phyloP scores from a whole-genome alignment of 2,888 invertebrate genomes.

The Lithosia quadra region DNA sequence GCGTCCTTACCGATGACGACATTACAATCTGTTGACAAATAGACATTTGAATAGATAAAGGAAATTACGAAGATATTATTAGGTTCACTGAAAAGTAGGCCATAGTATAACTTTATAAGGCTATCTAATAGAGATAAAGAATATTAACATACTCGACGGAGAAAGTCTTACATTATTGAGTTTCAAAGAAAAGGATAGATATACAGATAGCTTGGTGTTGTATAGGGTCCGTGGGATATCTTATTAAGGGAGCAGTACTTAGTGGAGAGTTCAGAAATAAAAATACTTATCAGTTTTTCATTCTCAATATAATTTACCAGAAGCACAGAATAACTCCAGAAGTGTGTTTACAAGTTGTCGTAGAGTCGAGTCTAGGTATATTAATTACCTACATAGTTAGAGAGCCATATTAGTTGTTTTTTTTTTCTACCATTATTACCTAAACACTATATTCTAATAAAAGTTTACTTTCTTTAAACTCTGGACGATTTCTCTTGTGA shows the following conservation, averaged over 20 bases:
- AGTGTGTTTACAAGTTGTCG: not conserved
- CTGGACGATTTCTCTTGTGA: too few relatives aligned
- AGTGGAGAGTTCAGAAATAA: not conserved
- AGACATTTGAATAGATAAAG: constrained; percentile 11
- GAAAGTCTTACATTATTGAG: not conserved
- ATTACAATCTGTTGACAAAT: constrained; percentile 74
- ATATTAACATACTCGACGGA: not conserved
- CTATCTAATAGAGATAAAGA: not conserved
- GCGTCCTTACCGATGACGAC: constrained; percentile 82
- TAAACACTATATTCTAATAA: not conserved
- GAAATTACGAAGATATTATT: constrained; percentile 18
- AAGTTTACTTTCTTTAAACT: not conserved
- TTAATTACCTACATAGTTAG: not conserved
- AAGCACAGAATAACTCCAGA: too few relatives aligned
- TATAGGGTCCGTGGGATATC: not conserved
- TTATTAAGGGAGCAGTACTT: not conserved
- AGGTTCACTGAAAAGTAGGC: constrained; percentile 35
- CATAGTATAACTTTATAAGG: constrained; percentile 8
- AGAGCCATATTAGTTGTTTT: not conserved
- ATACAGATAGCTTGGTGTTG: not conserved
- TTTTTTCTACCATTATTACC: too few relatives aligned
- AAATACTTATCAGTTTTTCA: not conserved
- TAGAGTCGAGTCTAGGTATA: not conserved
- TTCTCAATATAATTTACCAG: too few relatives aligned
- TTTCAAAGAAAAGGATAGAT: not conserved